Conservation (phyloP, 1,140 invertebrate species). For the Diorhabda carinulata region DNA sequence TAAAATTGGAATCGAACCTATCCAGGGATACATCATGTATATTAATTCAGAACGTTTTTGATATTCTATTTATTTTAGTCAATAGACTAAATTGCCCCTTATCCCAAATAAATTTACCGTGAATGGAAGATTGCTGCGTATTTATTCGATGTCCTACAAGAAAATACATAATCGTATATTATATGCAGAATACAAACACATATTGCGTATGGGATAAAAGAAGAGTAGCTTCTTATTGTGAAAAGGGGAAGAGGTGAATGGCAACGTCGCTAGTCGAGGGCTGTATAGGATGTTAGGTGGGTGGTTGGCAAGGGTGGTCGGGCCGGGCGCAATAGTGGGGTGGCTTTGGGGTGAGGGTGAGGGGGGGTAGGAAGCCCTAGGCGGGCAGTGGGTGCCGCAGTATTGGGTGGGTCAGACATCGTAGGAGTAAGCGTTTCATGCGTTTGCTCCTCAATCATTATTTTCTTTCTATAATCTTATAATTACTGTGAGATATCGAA, state of each 20-base stretch:
- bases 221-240: neutral
- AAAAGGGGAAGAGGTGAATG: constrained; percentile 1
- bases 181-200: no score
- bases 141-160: no score
- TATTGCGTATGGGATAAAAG: no score
- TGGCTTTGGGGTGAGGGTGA: constrained; percentile 37
- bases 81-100: no score
- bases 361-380: constrained; percentile 42
- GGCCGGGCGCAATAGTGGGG: constrained; percentile 37
- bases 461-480: constrained; percentile 12
- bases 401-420: constrained; percentile 49
- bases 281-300: constrained; percentile 33
- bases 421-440: constrained; percentile 34
- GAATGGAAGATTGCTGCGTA: no score
- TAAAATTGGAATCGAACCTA: no score
- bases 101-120: no score
- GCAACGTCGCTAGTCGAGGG: constrained; percentile 30
- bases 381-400: constrained; percentile 48
- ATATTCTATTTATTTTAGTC: no score
- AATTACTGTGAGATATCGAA: neutral
- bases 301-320: constrained; percentile 34
- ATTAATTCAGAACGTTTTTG: no score
- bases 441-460: constrained; percentile 26
- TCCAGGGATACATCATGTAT: no score
- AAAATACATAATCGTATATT: no score